A percentile compares a stretch with the other conserved stretches of the same genome.
phyloP scores from a whole-genome alignment of 2,888 invertebrate species.

The Sclerodermus sp. region DNA sequence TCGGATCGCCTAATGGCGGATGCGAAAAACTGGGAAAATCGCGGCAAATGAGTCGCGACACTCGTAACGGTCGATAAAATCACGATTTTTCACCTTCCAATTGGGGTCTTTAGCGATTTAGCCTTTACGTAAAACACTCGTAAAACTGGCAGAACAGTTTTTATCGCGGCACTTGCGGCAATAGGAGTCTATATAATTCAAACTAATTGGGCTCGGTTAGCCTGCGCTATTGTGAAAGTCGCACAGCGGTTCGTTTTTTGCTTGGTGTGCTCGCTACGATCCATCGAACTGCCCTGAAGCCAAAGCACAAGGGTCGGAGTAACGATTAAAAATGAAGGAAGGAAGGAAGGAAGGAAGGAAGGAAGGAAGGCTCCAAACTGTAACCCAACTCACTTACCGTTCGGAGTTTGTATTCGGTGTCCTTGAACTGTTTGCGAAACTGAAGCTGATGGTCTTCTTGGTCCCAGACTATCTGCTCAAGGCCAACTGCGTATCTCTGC shows the following conservation, averaged over 20 bases:
- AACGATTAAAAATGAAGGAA: conserved; percentile 10
- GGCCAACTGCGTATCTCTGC: conserved; percentile 72
- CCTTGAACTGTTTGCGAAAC: conserved; percentile 62
- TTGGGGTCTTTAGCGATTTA: conserved; percentile 20
- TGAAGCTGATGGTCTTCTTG: conserved; percentile 60
- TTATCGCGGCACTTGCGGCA: conserved; percentile 23
- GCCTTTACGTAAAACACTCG: conserved; percentile 34
- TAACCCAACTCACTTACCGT: conserved; percentile 53
- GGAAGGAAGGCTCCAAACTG: conserved; percentile 15
- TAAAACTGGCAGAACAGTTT: conserved; percentile 32
- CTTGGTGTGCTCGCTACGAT: too few species aligned
- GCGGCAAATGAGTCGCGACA: conserved; percentile 1
- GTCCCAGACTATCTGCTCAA: conserved; percentile 68
- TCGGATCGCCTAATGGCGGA: conserved; percentile 7
- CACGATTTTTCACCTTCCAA: conserved; percentile 24
- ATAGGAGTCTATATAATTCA: conserved; percentile 20
- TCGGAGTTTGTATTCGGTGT: conserved; percentile 65
- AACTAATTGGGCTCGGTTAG: conserved; percentile 19
- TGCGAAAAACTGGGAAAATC: conserved; percentile 25
- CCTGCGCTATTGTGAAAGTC: conserved; percentile 29
- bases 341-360: conserved; percentile 4
- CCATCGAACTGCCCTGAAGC: conserved; percentile 11
- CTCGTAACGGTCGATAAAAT: conserved; percentile 31
- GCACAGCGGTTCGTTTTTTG: conserved; percentile 1
- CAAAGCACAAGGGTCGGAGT: conserved; percentile 22